Evolutionary conservation across 2,113 vertebrate species (phyloP).

Genomic region (Polyodon spathula): DNA sequence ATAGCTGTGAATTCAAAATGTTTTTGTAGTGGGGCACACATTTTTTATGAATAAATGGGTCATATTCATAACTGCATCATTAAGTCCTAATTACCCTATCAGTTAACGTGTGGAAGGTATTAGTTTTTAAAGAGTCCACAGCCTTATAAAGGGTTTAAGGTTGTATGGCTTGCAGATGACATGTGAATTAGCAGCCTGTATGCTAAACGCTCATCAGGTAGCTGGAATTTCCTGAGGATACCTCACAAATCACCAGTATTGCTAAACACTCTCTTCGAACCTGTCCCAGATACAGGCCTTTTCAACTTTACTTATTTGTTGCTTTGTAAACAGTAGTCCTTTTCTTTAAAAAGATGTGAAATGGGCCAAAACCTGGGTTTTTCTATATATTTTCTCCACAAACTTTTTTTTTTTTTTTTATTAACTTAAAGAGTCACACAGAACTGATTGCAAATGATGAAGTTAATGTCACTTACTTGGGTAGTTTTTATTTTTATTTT

Average conservation of each 20-base stretch:
- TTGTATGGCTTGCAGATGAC: conserved; percentile 41
- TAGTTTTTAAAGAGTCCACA: conserved; percentile 18
- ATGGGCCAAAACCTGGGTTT: too few relatives aligned
- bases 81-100: conserved; percentile 51
- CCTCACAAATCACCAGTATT: conserved; percentile 34
- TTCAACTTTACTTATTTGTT: background rate
- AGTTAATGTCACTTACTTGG: too few relatives aligned
- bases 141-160: conserved; percentile 25
- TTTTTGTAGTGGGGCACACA: conserved; percentile 43
- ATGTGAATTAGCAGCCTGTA: conserved; percentile 43
- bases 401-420: too few relatives aligned
- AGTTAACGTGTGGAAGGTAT: conserved; percentile 20
- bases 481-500: too few relatives aligned
- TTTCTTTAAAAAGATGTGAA: too few relatives aligned
- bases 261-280: conserved; percentile 24
- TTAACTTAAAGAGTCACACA: too few relatives aligned
- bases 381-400: too few relatives aligned
- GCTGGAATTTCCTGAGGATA: conserved; percentile 60
- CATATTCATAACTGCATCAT: conserved; percentile 54
- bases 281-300: conserved; percentile 2
- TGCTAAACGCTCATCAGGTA: conserved; percentile 63
- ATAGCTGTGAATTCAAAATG: too few relatives aligned
- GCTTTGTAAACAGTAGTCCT: background rate
- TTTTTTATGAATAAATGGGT: conserved; percentile 55
- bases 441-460: too few relatives aligned